Percentiles rank a stretch among this genome's conserved stretches.
Evolutionary conservation across 2,113 vertebrate genomes (phyloP).

Genomic region (Malaclemys terrapin): DNA sequence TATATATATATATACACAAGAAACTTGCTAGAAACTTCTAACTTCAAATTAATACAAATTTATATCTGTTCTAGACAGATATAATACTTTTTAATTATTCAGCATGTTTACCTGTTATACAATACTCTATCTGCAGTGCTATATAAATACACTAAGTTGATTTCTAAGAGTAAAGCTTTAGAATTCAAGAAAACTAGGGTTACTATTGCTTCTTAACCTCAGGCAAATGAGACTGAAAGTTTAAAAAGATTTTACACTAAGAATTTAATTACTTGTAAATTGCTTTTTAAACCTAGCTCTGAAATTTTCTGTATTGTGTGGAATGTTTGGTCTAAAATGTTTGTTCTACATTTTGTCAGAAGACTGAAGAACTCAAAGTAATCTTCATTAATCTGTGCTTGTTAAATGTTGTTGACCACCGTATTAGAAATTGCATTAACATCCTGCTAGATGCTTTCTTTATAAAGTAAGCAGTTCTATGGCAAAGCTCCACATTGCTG

Average conservation of each 20-base stretch:
- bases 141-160: not conserved
- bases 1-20: not conserved
- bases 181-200: not conserved
- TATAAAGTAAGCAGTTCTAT: not conserved
- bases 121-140: not conserved
- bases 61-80: not conserved
- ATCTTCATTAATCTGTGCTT: not conserved
- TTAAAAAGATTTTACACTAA: not conserved
- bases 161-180: not conserved
- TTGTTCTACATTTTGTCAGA: not conserved
- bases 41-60: not conserved
- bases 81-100: not conserved
- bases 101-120: not conserved
- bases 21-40: not conserved
- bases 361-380: not conserved
- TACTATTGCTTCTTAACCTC: not conserved
- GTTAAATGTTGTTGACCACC: not conserved
- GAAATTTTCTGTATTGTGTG: not conserved
- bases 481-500: not conserved
- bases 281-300: not conserved
- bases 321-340: not conserved
- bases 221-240: not conserved
- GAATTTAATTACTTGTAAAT: not conserved
- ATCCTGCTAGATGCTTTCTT: not conserved
- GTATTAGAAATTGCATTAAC: not conserved